phyloP scores from a whole-genome alignment of 2,113 vertebrate genomes.

The Vidua macroura region DNA sequence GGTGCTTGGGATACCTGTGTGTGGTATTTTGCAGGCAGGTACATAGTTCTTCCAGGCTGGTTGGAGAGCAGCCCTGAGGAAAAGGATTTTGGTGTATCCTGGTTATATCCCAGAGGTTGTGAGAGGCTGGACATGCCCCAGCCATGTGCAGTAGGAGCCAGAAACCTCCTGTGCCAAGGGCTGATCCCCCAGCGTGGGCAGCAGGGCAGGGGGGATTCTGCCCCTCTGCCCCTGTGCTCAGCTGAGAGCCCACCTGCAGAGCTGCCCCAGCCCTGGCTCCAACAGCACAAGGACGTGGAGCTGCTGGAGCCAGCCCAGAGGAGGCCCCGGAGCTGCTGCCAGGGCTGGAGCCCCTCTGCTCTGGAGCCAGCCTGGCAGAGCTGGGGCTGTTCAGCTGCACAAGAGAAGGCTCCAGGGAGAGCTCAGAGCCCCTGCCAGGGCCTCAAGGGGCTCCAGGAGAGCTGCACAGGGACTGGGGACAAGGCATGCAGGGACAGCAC shows the following conservation, averaged over 20 bases:
- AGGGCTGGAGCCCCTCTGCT: no score
- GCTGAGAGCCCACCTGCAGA: not conserved
- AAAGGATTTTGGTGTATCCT: not conserved
- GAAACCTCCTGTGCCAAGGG: fast-evolving
- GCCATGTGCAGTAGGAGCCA: no score
- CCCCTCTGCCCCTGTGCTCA: not conserved
- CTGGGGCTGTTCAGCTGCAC: no score
- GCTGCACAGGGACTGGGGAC: not conserved
- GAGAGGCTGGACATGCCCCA: not conserved
- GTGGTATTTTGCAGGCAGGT: not conserved
- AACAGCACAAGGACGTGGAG: not conserved
- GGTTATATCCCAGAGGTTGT: not conserved
- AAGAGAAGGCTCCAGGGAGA: no score
- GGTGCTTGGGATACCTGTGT: not conserved
- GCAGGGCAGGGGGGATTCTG: not conserved
- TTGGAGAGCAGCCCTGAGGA: not conserved
- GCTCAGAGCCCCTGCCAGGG: no score
- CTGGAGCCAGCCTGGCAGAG: no score
- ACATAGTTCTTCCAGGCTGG: not conserved
- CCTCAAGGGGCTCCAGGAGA: no score
- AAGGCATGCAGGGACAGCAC: not conserved
- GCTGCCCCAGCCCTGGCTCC: not conserved
- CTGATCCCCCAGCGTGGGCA: not conserved
- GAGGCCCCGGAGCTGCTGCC: no score
- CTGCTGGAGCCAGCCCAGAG: no score